Evolutionary conservation across 2,113 vertebrate species (phyloP).

Genomic region (Micromys minutus): DNA sequence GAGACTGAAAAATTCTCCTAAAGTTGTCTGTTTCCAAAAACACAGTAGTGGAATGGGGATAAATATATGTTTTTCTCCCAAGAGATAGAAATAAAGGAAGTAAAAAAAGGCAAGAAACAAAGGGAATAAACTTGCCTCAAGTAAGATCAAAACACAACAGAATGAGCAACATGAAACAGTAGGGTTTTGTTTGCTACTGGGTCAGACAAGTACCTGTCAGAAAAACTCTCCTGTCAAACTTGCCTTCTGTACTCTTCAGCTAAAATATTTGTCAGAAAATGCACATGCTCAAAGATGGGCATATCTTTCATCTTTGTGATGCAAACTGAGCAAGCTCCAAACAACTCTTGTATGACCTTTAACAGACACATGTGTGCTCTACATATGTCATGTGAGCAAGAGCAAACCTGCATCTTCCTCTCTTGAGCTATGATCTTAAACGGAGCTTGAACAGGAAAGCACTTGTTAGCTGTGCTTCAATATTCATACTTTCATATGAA

Average conservation of each 20-base stretch:
- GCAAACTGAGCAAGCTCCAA: not conserved
- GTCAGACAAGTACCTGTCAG: not conserved
- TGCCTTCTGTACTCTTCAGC: not conserved
- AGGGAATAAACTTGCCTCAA: not conserved
- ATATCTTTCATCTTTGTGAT: not conserved
- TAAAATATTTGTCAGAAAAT: not conserved
- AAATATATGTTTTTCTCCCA: not conserved
- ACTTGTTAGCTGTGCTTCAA: not conserved
- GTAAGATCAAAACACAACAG: not conserved
- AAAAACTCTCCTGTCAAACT: not conserved
- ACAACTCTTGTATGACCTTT: not conserved
- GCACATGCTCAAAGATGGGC: no score
- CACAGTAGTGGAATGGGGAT: fast-evolving
- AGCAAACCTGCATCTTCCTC: not conserved
- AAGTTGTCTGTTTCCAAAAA: not conserved
- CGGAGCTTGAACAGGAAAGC: not conserved
- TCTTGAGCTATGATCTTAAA: not conserved
- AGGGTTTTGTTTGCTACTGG: not conserved
- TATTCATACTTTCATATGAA: not conserved
- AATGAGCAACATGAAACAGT: not conserved
- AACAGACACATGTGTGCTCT: not conserved
- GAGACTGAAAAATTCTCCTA: not conserved
- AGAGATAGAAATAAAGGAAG: not conserved
- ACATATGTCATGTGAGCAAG: not conserved
- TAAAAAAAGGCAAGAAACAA: not conserved